Evolutionary conservation across 1,140 invertebrate species (phyloP), one percentile per base, ranked within the genome.

Genomic region (Drosophila virilis): DNA sequence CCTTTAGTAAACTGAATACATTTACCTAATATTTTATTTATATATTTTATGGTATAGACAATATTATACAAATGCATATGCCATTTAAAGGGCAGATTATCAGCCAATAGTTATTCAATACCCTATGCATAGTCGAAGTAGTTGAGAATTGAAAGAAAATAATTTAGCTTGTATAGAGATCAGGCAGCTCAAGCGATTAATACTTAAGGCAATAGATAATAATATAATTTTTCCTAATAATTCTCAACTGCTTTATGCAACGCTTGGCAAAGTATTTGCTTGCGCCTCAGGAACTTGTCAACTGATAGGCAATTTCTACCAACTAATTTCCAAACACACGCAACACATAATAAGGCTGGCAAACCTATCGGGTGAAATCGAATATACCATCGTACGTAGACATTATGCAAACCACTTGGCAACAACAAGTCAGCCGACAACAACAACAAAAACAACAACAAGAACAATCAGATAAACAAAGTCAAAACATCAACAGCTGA

Each of bases 351-450:
- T 28, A 45, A 48, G 32, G 38, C 22, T 46, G 9, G 38, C 32
- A 51, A 66, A n/a, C 51, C 50, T 64, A 70, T 86, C 48, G 43
- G 67, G 69, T 77, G 57, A 52, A 80, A 78, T 85, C 77, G 71
- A 80, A 85, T 85, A 76, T 70, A 68, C 54, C 59, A 60, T 76
- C 50, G 50, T 35, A 46, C 64, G 46, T 51, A 70, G 52, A 73
- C 69, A 85, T 85, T 84, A 83, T 83, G 82, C 76, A 88, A 86
- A 88, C 73, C 61, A 70, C 69, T 57, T 70, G 65, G 37, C 37
- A 69, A 74, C 57, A 72, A 59, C 13, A 69, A 68, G 74, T 48
- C 51, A 57, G 61, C 55, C 68, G 32, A 40, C 60, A 78, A 33
- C 65, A 57, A 73, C 17, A 45, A 40, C 28, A 37, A 38, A 9